Percentiles rank a stretch among this genome's conserved stretches.
Conservation (phyloP, 2,113 vertebrate species). For the Chrysemys picta region DNA sequence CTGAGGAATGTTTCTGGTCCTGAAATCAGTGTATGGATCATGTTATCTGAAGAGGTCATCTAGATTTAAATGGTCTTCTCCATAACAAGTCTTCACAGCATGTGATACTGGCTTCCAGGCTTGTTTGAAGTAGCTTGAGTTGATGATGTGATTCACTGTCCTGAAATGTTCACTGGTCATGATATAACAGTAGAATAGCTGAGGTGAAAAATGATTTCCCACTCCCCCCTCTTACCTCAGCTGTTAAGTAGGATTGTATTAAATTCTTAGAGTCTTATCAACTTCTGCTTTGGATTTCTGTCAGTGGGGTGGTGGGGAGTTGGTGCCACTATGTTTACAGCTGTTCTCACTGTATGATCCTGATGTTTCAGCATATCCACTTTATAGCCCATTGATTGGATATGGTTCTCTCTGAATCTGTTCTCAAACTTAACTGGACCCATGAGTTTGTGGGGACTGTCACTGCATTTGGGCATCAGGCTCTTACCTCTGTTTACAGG, state of each 20-base stretch:
- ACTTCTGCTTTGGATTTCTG: not conserved
- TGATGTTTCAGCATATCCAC: not conserved
- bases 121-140: not conserved
- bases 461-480: not conserved
- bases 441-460: not conserved
- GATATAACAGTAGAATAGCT: not conserved
- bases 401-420: not conserved
- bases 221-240: not conserved
- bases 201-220: not conserved
- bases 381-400: not conserved
- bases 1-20: not conserved
- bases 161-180: not conserved
- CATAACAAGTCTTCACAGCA: not conserved
- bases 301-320: not conserved
- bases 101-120: not conserved
- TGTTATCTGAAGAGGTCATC: too few relatives aligned
- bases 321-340: not conserved
- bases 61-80: too few relatives aligned
- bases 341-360: not conserved
- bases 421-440: not conserved
- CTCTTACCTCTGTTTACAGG: not conserved
- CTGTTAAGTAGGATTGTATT: not conserved
- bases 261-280: not conserved
- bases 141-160: not conserved
- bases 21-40: not conserved